Base-by-base conservation (phyloP, 2,888 invertebrate species). In the Geophilus truncorum region DNA sequence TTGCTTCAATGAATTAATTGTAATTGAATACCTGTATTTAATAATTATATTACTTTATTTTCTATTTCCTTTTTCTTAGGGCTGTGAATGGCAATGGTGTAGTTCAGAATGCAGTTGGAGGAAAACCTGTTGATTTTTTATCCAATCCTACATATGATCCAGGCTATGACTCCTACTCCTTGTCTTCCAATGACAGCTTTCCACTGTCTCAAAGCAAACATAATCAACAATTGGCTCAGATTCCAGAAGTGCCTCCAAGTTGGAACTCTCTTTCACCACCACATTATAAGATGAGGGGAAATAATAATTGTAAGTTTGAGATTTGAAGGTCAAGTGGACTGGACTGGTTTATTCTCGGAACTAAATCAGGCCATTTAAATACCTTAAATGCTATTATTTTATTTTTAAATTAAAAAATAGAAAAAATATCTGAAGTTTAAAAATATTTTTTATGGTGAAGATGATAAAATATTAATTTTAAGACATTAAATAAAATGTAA, bases 81-180 rank as follows among this genome's bases (percentile, higher is more conserved):
- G n/a, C 5, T n/a, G 18, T n/a, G 45, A 45, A 45, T 45, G 45
- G 45, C 2, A 40, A 1, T 40, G 36, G 12, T 9, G 36, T 10
- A 1, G 45, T 9, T 2, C 45, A 12, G 3, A 45, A n/a, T n/a
- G 18, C 45, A n/a, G n/a, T n/a, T 3, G 45, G 28, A 80, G 70
- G 25, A 32, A 80, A 80, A 70, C 18, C 80, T 1, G 25, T 40
- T 9, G 81, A 81, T 4, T 32, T 57, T 32, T 80, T 76, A 57
- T 81, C 32, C 70, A 81, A 70, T 80, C 83, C 1, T 92, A 93
- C 15, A 93, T 93, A 85, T 25, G 96, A 96, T 86, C 93, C 94
- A 1, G 96, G 96, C 21, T 96, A 96, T 85, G 96, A 96, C 85
- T 95, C 95, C 0, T 95, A 95, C 86, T 96, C 96, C 0, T 87